A percentile compares a stretch with the other conserved stretches of the same genome.
Conservation (phyloP, 1,140 invertebrate species). For the Leptinotarsa lineolata region DNA sequence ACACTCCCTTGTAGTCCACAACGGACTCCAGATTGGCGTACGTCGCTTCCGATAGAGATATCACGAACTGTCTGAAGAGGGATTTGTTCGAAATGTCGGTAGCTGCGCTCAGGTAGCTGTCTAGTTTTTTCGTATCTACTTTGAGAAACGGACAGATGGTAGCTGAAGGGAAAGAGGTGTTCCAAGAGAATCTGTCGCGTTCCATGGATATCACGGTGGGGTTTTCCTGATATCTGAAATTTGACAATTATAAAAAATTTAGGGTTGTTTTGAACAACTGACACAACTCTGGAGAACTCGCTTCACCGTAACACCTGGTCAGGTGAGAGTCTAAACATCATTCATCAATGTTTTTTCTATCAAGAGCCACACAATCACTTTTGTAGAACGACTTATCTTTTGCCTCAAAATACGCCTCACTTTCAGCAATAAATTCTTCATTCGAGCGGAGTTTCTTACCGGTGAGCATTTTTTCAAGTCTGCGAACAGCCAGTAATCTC, state of each 20-base stretch:
- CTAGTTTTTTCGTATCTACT: constrained; percentile 41
- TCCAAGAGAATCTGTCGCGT: constrained; percentile 71
- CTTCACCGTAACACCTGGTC: too few relatives aligned
- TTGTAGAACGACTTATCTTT: too few relatives aligned
- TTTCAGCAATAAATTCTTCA: too few relatives aligned
- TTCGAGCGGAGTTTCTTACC: too few relatives aligned
- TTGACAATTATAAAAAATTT: background rate
- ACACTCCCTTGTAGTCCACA: constrained; percentile 57
- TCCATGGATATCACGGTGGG: constrained; percentile 76
- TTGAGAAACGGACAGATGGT: constrained; percentile 58
- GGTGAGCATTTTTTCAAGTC: too few relatives aligned
- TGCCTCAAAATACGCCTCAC: too few relatives aligned
- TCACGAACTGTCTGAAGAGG: constrained; percentile 60
- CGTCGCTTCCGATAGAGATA: constrained; percentile 60
- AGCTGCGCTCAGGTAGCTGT: constrained; percentile 47
- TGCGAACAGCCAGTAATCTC: too few relatives aligned
- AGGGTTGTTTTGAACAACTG: too few relatives aligned
- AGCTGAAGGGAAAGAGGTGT: constrained; percentile 69
- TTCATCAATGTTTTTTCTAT: too few relatives aligned
- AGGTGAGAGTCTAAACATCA: too few relatives aligned
- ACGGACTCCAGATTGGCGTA: constrained; percentile 64
- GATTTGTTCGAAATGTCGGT: constrained; percentile 56
- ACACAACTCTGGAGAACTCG: too few relatives aligned
- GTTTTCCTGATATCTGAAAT: constrained; percentile 64
- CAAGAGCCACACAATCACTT: too few relatives aligned